Percentiles rank a stretch among this genome's conserved stretches.
phyloP scores from a whole-genome alignment of 92 coral and sea anemone genomes.

The Bergia puertoricense region DNA sequence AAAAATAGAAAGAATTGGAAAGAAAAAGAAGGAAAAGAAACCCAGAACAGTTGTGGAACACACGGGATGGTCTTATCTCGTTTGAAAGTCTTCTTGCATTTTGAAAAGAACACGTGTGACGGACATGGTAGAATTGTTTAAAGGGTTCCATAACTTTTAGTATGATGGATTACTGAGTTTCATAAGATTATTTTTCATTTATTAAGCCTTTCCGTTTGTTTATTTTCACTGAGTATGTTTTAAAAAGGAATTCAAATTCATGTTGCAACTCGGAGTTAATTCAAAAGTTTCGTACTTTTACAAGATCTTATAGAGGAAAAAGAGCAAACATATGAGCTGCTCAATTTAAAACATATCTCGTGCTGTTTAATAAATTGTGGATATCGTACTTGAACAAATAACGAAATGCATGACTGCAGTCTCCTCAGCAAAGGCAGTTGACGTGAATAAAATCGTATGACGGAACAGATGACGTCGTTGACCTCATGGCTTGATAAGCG shows the following conservation, averaged over 20 bases:
- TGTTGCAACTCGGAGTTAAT: neutral
- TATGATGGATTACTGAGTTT: neutral
- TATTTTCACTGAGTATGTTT: neutral
- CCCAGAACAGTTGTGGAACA: neutral
- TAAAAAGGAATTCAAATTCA: neutral
- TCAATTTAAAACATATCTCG: too few species aligned
- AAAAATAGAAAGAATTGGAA: neutral
- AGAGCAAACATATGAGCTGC: neutral
- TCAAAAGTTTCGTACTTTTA: neutral
- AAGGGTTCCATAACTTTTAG: neutral
- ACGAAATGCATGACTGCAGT: neutral
- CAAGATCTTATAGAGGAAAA: neutral
- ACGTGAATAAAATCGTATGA: neutral
- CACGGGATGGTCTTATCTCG: neutral
- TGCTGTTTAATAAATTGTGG: neutral
- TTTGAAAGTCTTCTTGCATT: neutral
- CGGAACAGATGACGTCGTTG: neutral
- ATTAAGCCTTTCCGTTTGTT: neutral
- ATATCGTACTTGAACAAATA: neutral
- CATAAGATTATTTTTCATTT: too few species aligned
- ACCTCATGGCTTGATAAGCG: too few species aligned
- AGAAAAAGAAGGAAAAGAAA: too few species aligned
- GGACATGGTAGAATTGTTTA: neutral
- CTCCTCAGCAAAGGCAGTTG: constrained; percentile 25
- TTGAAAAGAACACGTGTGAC: neutral